A percentile compares a stretch with the other conserved stretches of the same genome.
Evolutionary conservation across 2,113 vertebrate genomes (phyloP).

Genomic region (Marcusenius ussheri): DNA sequence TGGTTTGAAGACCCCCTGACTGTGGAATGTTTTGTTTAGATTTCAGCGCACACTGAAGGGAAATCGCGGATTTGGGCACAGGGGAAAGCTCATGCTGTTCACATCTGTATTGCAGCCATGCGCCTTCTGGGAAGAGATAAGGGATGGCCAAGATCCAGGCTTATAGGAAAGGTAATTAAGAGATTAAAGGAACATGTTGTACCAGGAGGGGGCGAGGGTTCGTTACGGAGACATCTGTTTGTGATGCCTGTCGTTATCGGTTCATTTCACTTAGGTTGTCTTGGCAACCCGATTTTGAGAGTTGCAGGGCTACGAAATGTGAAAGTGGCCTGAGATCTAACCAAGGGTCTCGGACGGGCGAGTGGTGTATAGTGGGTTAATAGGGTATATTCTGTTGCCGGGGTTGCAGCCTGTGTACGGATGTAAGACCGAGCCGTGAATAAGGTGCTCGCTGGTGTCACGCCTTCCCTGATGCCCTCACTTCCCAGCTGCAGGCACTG

Average conservation of each 20-base stretch:
- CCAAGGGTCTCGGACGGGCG: too few species aligned
- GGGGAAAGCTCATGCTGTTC: constrained; percentile 24
- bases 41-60: neutral
- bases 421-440: neutral
- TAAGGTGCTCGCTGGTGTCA: neutral
- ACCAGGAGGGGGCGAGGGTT: neutral
- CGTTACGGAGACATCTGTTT: neutral
- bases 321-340: neutral
- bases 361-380: too few species aligned
- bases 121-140: constrained; percentile 24
- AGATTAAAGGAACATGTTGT: constrained; percentile 16
- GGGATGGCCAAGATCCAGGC: constrained; percentile 7
- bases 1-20: neutral
- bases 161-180: constrained; percentile 18
- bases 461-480: neutral
- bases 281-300: neutral
- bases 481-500: neutral
- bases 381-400: neutral
- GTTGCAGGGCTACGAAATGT: neutral
- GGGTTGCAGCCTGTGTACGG: neutral
- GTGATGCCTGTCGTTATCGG: neutral
- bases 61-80: neutral
- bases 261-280: constrained; percentile 2
- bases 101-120: constrained; percentile 27
- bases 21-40: neutral